A percentile compares a stretch with the other conserved stretches of the same genome.
These are phyloP conservation scores for Mesitornis unicolor DNA, from an alignment of 2,113 vertebrate genomes.

Conservation along the genomic window DNA sequence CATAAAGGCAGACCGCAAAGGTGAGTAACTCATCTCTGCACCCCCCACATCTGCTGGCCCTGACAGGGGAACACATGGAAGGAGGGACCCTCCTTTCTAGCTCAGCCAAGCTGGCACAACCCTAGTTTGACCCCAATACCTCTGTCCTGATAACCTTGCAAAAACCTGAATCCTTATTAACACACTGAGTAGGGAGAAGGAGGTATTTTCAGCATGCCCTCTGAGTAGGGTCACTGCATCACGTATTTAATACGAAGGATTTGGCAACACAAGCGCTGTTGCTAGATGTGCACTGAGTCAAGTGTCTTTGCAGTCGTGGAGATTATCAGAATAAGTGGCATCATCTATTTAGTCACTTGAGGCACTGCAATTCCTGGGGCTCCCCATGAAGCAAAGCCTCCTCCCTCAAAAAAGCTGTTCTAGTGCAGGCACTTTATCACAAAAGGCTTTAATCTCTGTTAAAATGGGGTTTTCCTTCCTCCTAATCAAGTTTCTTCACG, in stretches of 20 bases:
- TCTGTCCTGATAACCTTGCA: not conserved
- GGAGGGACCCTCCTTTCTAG: not conserved
- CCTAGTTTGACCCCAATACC: not conserved
- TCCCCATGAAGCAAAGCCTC: not conserved
- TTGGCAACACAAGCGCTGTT: not conserved
- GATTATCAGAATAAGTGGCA: not conserved
- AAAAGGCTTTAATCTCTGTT: constrained; percentile 19
- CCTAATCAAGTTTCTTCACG: not conserved
- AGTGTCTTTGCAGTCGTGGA: not conserved
- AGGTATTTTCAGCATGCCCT: not conserved
- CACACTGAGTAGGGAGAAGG: not conserved
- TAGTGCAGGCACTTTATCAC: not conserved
- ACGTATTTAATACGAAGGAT: not conserved
- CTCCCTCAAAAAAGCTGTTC: not conserved
- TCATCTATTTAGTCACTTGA: not conserved
- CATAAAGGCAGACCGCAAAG: accelerated
- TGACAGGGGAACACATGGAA: not conserved
- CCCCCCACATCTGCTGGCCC: not conserved
- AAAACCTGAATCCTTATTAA: not conserved
- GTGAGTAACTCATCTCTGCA: not conserved
- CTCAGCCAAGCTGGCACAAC: not conserved
- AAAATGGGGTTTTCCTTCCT: constrained; percentile 1
- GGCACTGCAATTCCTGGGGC: not conserved
- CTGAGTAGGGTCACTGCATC: not conserved
- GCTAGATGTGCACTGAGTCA: not conserved